Evolutionary conservation across 2,113 vertebrate species (phyloP).

Genomic region (Catharus fuscescens): DNA sequence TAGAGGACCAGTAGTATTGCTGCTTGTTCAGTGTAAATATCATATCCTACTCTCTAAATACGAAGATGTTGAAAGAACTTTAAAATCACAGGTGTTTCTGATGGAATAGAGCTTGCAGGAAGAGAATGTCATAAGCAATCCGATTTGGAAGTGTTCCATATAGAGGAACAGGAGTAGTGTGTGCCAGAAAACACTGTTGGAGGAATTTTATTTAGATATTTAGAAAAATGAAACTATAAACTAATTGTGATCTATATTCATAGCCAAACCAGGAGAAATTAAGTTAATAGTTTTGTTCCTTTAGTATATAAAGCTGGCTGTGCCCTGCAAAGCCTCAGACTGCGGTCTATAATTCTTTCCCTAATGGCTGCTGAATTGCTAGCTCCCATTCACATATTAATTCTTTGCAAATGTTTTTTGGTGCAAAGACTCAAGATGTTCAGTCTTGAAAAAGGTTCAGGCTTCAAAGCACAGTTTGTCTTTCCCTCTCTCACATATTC

Average conservation of each 20-base stretch:
- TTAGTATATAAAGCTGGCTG: neutral
- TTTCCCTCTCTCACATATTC: neutral
- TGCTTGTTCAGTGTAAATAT: neutral
- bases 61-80: neutral
- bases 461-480: neutral
- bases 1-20: neutral
- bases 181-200: neutral
- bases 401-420: conserved; percentile 1
- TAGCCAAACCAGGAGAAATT: neutral
- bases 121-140: neutral
- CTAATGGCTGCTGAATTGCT: neutral
- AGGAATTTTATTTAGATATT: neutral
- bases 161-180: neutral
- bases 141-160: neutral
- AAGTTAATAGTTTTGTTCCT: neutral
- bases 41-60: neutral
- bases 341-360: neutral
- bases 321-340: neutral
- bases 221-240: neutral
- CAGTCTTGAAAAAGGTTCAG: neutral
- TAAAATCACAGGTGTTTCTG: conserved; percentile 21
- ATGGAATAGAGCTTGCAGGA: neutral
- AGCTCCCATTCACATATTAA: neutral
- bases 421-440: neutral
- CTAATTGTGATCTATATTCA: neutral